These are phyloP conservation scores for Hipposideros larvatus DNA, from an alignment of 2,797 vertebrate genomes.

Conservation along the genomic window DNA sequence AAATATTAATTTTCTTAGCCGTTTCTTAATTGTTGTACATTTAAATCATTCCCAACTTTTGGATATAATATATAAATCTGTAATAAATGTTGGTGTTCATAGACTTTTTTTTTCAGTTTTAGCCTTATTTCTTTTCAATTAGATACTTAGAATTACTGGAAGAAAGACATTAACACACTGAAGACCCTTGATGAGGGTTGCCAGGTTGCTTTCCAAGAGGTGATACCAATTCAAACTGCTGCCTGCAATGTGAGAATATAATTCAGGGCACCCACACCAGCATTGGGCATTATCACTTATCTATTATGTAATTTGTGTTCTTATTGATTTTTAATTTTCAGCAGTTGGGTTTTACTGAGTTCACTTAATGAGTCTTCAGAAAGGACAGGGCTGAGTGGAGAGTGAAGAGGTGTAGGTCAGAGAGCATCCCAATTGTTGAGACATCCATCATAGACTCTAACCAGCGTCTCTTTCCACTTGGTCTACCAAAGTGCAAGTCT, in stretches of 20 bases:
- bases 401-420: neutral
- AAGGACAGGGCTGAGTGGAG: neutral
- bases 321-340: slow-evolving; percentile 65
- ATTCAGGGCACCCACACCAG: neutral
- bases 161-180: slow-evolving; percentile 24
- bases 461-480: neutral
- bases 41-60: slow-evolving; percentile 33
- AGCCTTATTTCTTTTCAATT: slow-evolving; percentile 48
- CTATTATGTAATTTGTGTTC: slow-evolving; percentile 49
- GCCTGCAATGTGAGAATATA: neutral
- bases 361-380: neutral
- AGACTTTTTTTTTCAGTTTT: slow-evolving; percentile 22
- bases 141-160: slow-evolving; percentile 58
- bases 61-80: neutral
- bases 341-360: neutral
- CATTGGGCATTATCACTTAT: slow-evolving; percentile 42
- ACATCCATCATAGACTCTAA: neutral
- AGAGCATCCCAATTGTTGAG: neutral
- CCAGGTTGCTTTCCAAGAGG: slow-evolving; percentile 53
- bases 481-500: neutral
- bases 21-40: neutral
- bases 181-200: slow-evolving; percentile 22
- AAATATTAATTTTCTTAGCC: slow-evolving; percentile 27
- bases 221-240: neutral
- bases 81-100: slow-evolving; percentile 18